Percentiles rank a stretch among this genome's conserved stretches.
Conservation (phyloP, 1,140 invertebrate species). For the Lucilia cuprina region DNA sequence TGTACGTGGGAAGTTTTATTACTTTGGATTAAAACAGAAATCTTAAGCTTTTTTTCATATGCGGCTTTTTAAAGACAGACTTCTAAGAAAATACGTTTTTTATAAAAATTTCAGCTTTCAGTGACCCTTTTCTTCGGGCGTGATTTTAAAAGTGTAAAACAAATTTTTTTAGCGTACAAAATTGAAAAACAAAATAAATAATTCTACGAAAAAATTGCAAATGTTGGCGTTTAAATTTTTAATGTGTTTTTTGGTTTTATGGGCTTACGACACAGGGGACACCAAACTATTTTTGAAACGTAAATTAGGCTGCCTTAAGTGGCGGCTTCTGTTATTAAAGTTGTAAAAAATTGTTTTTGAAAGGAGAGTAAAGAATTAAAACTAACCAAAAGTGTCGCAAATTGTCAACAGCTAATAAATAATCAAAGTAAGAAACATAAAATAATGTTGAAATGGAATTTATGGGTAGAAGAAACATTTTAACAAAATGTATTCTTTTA, state of each 20-base stretch:
- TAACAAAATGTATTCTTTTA: background rate
- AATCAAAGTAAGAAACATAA: background rate
- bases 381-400: slow-evolving; percentile 19
- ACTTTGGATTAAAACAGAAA: background rate
- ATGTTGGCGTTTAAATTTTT: slow-evolving; percentile 28
- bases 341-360: background rate
- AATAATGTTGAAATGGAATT: background rate
- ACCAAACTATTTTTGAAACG: background rate
- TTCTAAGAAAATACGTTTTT: slow-evolving; percentile 22
- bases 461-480: background rate
- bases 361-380: background rate
- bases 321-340: background rate
- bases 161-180: background rate
- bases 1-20: slow-evolving; percentile 29
- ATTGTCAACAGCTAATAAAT: slow-evolving; percentile 30
- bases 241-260: background rate
- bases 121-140: background rate
- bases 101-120: background rate
- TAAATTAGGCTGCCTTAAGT: too few relatives aligned
- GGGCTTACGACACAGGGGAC: background rate
- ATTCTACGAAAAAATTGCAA: slow-evolving; percentile 33
- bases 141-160: background rate
- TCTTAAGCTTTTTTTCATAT: background rate
- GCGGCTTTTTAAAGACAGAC: background rate
- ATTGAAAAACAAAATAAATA: background rate